Base-by-base conservation (phyloP, 2,888 invertebrate genomes). In the Hoplodrina ambigua region DNA sequence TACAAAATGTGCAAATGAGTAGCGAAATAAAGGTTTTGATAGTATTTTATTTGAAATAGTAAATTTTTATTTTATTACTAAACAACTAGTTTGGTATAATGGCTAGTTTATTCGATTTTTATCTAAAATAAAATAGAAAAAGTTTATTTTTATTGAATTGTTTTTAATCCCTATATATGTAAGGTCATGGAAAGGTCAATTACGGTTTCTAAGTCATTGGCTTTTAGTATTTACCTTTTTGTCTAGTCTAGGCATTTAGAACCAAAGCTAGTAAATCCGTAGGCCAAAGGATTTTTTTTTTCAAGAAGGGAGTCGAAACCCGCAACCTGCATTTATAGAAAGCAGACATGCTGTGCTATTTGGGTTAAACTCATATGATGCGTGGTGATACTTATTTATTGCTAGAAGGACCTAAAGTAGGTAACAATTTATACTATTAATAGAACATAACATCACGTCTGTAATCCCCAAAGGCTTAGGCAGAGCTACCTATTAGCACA, bases 61-160 rank as follows among this genome's bases (percentile, higher is more conserved):
- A 49, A 63, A 75, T 71, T n/a, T 58, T n/a, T 15, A 46, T 70
- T 75, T 75, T 63, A 70, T 55, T 70, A 41, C 11, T 8, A 0
- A 7, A 44, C 11, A 44, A 57, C 19, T 41, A n/a, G 44, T 33
- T 71, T 15, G 0, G 3, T 30, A 54, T 55, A 49, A 10, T 57
- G 5, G n/a, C 1, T 49, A 30, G 13, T 49, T 68, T 25, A 25
- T 49, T n/a, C 0, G 19, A 25, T 37, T 53, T 67, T 53, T 17
- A 37, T 8, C 1, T 37, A 37, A 8, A 37, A 8, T 5, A 8
- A 8, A 1, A 37, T 8, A 8, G 8, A 37, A 37, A 8, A 37
- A 37, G 7, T 7, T 37, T 37, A 37, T 8, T 37, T 37, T 37
- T 37, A 37, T 8, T 37, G 1, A 37, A 37, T 37, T 8, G 37